Base-by-base conservation (phyloP, 2,888 invertebrate genomes). In the Trichopria drosophilae region DNA sequence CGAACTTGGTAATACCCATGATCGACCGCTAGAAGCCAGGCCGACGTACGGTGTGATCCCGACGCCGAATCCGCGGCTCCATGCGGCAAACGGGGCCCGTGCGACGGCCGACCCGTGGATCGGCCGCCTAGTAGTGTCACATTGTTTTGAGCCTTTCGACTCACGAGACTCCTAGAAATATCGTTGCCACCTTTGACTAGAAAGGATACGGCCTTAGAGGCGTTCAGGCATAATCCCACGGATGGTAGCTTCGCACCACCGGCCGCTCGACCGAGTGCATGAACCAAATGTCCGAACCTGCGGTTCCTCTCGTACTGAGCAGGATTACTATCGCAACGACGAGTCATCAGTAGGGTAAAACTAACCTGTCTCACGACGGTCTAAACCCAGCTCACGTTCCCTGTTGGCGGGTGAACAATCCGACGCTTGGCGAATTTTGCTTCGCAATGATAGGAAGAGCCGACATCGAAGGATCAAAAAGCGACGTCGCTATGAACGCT, bases 401-500 rank as follows among this genome's bases (percentile, higher is more conserved):
- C 81, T 81, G 75, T 82, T 80, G 73, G 79, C 79, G 81, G 82
- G 81, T 82, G 82, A 84, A 84, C 83, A 84, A 84, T 84, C 83
- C 83, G 79, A 84, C 82, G 79, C 83, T 83, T 83, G 79, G 81
- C 77, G 80, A 83, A 80, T 84, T 84, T 80, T 81, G 83, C 83
- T 83, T 83, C 83, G 78, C 82, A 82, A 84, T 83, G 83, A 83
- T 84, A 84, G 83, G 82, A 84, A 84, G 83, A 85, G 83, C 82
- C 83, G 83, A 84, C 81, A 84, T 84, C 82, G 82, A 85, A 82
- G 79, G 81, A 83, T 83, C 82, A 83, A 83, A 82, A 82, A 82
- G 81, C 81, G 78, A 82, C 81, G 82, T 83, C 81, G 81, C 82
- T 82, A 80, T 77, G 81, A 78, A 77, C 81, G 81, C 82, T 82